Evolutionary conservation across 2,797 vertebrate species (phyloP).

Genomic region (Phoxinus dragarum): DNA sequence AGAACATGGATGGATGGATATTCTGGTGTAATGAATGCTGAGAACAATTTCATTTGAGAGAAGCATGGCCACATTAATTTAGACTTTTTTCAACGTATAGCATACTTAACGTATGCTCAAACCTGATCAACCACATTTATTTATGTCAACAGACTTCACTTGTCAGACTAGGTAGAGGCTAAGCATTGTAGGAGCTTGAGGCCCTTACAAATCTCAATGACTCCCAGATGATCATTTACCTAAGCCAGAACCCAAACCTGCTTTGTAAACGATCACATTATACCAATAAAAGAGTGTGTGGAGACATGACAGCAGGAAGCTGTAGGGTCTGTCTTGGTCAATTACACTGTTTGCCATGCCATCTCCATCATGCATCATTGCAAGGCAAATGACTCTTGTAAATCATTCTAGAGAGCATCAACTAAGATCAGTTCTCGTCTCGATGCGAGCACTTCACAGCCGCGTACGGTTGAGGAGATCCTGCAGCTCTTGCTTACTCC

Average conservation of each 20-base stretch:
- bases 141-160: not conserved
- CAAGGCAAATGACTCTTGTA: conserved; percentile 10
- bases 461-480: not conserved
- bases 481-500: not conserved
- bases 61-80: not conserved
- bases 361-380: not conserved
- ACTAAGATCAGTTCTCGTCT: not conserved
- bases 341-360: not conserved
- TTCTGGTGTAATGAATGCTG: not conserved
- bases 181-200: not conserved
- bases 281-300: not conserved
- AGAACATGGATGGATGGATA: no score
- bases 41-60: not conserved
- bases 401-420: not conserved
- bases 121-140: conserved; percentile 17
- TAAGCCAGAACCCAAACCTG: not conserved
- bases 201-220: not conserved
- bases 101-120: not conserved
- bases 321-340: not conserved
- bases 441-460: not conserved
- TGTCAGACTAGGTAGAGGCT: not conserved
- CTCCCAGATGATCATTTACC: not conserved
- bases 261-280: not conserved
- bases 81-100: not conserved
- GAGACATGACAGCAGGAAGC: not conserved